Evolutionary conservation across 2,113 vertebrate species (phyloP), one percentile per base, ranked within the genome.

Genomic region (Talpa occidentalis): DNA sequence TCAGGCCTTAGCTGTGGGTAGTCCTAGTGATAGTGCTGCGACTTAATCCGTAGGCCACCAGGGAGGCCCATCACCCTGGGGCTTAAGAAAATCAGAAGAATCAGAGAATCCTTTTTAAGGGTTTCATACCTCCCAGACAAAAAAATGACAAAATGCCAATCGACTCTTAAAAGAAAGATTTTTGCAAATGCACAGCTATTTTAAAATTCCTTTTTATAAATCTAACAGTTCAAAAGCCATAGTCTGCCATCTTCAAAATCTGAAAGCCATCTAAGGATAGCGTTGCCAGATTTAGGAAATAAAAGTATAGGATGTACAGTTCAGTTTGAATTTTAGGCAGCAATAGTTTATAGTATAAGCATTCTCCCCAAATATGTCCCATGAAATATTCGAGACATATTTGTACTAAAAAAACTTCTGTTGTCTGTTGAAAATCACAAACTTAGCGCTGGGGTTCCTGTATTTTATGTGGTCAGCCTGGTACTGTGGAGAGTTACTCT

Each of bases 201-300:
- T 95, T 92, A 67, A 95, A 88, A 92, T 90, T 93, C 59, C 17
- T 17, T 82, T 88, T 95, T 92, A 74, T 87, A 84, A 89, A 74
- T 72, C 93, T 80, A 89, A 82, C 24, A 76, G 56, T 93, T 94
- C 17, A 59, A 96, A 70, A 81, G 37, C 16, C 22, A 78, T 21
- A 88, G 90, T 49, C 15, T 81, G 54, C n/a, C 59, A 59, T 93
- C 78, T 95, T 95, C 30, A 79, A 73, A 80, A 92, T 78, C 47
- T 64, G 56, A 92, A 83, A 90, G 60, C 42, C 52, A 59, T 54
- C 22, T 72, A 37, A 35, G 60, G 32, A 64, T 80, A 40, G 44
- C 15, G 10, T 93, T 88, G 56, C 37, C 52, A 94, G 64, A 92
- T 87, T 95, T 59, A 84, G 77, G 64, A 76, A 70, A 83, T n/a